Conservation (phyloP, 2,113 vertebrate species). For the Dicrurus megarhynchus region DNA sequence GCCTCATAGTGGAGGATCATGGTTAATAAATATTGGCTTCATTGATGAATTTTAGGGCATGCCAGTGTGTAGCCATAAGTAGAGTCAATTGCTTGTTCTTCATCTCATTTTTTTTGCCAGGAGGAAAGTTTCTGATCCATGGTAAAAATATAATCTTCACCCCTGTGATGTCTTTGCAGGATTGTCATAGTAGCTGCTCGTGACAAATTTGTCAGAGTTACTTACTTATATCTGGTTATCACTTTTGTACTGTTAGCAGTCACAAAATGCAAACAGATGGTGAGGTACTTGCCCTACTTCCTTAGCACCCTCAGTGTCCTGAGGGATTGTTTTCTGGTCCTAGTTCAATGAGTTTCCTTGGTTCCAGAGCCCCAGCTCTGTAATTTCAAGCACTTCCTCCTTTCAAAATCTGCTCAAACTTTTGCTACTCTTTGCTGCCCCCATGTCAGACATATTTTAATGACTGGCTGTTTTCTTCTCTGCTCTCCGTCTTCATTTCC, state of each 20-base stretch:
- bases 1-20: neutral
- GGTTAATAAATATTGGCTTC: neutral
- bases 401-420: neutral
- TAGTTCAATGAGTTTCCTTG: neutral
- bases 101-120: neutral
- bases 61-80: neutral
- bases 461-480: neutral
- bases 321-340: neutral
- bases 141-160: neutral
- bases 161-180: neutral
- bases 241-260: neutral
- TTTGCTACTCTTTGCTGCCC: constrained; percentile 16
- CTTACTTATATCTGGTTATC: neutral
- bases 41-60: neutral
- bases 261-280: neutral
- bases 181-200: neutral
- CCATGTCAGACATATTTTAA: neutral
- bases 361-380: neutral
- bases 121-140: neutral
- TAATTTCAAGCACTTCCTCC: neutral
- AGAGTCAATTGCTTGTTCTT: neutral
- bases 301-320: neutral
- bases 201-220: neutral
- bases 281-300: neutral
- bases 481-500: neutral